A percentile compares a stretch with the other conserved stretches of the same genome.
These are phyloP conservation scores for Eclectus roratus DNA, from an alignment of 2,113 vertebrate species.

Conservation along the genomic window DNA sequence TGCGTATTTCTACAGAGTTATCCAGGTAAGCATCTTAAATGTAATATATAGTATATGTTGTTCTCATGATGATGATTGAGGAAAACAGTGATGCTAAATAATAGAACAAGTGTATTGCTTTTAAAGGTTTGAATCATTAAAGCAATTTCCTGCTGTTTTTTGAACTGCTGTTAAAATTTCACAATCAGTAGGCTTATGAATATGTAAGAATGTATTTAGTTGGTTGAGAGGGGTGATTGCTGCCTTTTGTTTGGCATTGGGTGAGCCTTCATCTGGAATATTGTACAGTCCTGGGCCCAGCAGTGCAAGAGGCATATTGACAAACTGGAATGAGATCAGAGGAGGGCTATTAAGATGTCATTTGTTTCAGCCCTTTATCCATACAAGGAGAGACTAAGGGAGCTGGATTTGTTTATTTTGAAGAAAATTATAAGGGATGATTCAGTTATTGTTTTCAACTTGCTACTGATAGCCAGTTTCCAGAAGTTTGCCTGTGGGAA, in stretches of 20 bases:
- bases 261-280: neutral
- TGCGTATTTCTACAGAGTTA: constrained; percentile 97
- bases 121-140: neutral
- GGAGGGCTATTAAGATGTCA: neutral
- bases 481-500: neutral
- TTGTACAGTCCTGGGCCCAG: neutral
- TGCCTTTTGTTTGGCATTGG: neutral
- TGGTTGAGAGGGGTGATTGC: neutral
- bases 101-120: neutral
- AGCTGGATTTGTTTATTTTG: neutral
- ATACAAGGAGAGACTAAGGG: neutral
- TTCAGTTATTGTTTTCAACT: neutral
- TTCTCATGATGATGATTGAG: neutral
- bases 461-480: neutral
- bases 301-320: neutral
- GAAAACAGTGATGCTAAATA: neutral
- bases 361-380: neutral
- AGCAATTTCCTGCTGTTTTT: neutral
- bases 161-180: neutral
- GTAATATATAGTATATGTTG: neutral
- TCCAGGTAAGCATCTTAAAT: constrained; percentile 82
- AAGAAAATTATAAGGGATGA: neutral
- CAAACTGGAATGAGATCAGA: neutral
- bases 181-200: neutral
- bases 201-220: neutral